A percentile compares a stretch with the other conserved stretches of the same genome.
phyloP scores from a whole-genome alignment of 2,888 invertebrate species.

The Nephrotoma appendiculata region DNA sequence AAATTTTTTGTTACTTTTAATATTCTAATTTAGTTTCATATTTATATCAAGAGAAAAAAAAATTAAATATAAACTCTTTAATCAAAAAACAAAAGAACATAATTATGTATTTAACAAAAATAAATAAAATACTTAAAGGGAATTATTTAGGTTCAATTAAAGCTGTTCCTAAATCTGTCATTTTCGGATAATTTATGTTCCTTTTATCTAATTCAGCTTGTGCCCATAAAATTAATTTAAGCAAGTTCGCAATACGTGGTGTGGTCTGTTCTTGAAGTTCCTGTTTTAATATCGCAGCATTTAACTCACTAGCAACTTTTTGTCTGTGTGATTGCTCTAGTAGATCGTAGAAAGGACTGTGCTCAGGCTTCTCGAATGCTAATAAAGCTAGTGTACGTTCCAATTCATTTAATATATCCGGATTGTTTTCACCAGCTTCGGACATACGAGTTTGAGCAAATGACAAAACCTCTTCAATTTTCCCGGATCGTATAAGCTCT shows the following conservation, averaged over 20 bases:
- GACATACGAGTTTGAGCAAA: constrained; percentile 79
- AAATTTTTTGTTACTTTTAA: neutral
- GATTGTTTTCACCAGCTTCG: constrained; percentile 69
- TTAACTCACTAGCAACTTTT: constrained; percentile 91
- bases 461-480: constrained; percentile 68
- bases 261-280: constrained; percentile 84
- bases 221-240: constrained; percentile 90
- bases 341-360: constrained; percentile 89
- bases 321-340: constrained; percentile 87
- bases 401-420: constrained; percentile 54
- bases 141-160: constrained; percentile 42
- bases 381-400: constrained; percentile 88
- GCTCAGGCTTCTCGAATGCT: constrained; percentile 92
- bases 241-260: constrained; percentile 77
- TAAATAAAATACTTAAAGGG: neutral
- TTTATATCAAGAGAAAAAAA: neutral
- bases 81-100: neutral
- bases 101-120: neutral
- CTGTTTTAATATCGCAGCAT: constrained; percentile 91
- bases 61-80: neutral
- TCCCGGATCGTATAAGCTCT: constrained; percentile 40
- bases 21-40: neutral
- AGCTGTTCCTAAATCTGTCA: constrained; percentile 81
- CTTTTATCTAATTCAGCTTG: constrained; percentile 90
- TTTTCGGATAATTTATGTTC: constrained; percentile 88